Evolutionary conservation across 2,797 vertebrate species (phyloP).

Genomic region (Girardinus metallicus): DNA sequence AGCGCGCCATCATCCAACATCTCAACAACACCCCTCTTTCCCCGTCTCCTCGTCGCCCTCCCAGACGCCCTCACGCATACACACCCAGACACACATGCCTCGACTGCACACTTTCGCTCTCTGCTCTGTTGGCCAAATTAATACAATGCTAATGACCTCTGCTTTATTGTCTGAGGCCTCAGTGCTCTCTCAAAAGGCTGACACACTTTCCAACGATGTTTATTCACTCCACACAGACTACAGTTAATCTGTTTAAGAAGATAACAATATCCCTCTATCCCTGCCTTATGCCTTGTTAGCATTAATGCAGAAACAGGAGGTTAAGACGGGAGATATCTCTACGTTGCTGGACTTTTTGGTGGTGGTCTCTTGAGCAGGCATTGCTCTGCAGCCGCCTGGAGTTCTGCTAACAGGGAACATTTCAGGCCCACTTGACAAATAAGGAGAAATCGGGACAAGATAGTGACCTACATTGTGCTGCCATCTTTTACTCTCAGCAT

Average conservation of each 20-base stretch:
- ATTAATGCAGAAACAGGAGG: slow-evolving; percentile 60
- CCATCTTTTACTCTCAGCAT: slow-evolving; percentile 71
- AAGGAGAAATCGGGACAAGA: slow-evolving; percentile 56
- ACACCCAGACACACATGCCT: slow-evolving; percentile 55
- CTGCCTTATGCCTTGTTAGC: slow-evolving; percentile 58
- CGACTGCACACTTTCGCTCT: slow-evolving; percentile 65
- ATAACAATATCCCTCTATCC: slow-evolving; percentile 65
- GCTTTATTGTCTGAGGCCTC: slow-evolving; percentile 70
- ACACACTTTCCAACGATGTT: slow-evolving; percentile 76
- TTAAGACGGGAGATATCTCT: slow-evolving; percentile 29
- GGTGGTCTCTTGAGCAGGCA: slow-evolving; percentile 1
- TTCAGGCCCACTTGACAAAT: slow-evolving; percentile 52
- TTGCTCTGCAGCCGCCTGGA: background rate
- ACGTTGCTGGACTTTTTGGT: background rate
- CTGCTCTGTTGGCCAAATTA: slow-evolving; percentile 70
- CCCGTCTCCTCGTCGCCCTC: slow-evolving; percentile 31
- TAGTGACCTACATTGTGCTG: slow-evolving; percentile 72
- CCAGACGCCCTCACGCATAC: slow-evolving; percentile 59
- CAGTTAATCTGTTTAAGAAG: slow-evolving; percentile 75
- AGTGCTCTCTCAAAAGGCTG: slow-evolving; percentile 62
- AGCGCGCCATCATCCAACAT: slow-evolving; percentile 31
- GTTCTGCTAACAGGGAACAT: slow-evolving; percentile 20
- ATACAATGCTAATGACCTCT: slow-evolving; percentile 79
- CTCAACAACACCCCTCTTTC: slow-evolving; percentile 34
- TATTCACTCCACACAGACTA: slow-evolving; percentile 67